A percentile compares a stretch with the other conserved stretches of the same genome.
phyloP scores from a whole-genome alignment of 2,888 invertebrate genomes.

The Eumacrocentrus americanus region DNA sequence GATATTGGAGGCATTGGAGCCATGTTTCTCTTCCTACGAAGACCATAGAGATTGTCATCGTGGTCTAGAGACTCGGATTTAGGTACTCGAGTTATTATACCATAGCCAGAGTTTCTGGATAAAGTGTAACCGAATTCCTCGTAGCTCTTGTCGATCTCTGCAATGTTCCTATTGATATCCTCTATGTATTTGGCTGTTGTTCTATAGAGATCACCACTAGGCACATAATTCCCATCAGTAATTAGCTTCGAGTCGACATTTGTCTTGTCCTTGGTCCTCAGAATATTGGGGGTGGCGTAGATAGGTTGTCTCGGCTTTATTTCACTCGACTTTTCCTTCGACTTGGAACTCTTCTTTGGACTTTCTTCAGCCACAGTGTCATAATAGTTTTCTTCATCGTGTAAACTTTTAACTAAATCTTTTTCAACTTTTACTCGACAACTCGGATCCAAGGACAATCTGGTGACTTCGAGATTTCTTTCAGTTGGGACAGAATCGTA shows the following conservation, averaged over 20 bases:
- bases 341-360: slow-evolving; percentile 8
- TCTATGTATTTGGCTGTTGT: slow-evolving; percentile 55
- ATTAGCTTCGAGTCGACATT: slow-evolving; percentile 17
- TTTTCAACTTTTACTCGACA: slow-evolving; percentile 1
- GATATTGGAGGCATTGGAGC: slow-evolving; percentile 55
- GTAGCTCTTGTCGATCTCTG: slow-evolving; percentile 55
- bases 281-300: slow-evolving; percentile 50
- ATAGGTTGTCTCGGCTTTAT: slow-evolving; percentile 43
- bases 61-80: slow-evolving; percentile 24
- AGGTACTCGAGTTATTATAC: not conserved
- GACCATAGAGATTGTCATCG: slow-evolving; percentile 37
- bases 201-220: slow-evolving; percentile 53
- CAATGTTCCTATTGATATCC: slow-evolving; percentile 55
- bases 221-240: slow-evolving; percentile 51
- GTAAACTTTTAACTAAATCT: not conserved
- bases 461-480: slow-evolving; percentile 19
- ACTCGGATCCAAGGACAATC: slow-evolving; percentile 5
- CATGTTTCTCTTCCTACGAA: slow-evolving; percentile 47
- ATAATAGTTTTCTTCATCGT: slow-evolving; percentile 28
- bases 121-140: slow-evolving; percentile 45
- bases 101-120: slow-evolving; percentile 9
- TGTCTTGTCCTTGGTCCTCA: slow-evolving; percentile 30
- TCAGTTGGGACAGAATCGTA: slow-evolving; percentile 43
- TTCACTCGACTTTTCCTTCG: slow-evolving; percentile 1
- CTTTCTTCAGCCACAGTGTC: slow-evolving; percentile 28